These are phyloP conservation scores for Prinia subflava DNA, from an alignment of 2,113 vertebrate species.

Conservation along the genomic window DNA sequence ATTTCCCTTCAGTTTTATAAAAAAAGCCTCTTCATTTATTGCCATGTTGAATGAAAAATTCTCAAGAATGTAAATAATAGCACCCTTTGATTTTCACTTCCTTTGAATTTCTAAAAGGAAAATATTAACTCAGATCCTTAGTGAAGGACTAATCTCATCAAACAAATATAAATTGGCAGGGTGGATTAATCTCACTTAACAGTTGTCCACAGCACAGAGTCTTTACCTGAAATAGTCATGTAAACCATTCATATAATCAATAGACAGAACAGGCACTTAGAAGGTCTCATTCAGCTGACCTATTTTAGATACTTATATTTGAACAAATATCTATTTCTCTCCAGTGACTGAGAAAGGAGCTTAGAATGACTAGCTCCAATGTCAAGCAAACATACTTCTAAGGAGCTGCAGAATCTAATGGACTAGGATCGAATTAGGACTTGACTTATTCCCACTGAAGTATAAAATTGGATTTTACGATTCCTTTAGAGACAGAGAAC, in stretches of 20 bases:
- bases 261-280: not conserved
- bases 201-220: not conserved
- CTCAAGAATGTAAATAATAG: not conserved
- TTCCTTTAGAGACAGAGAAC: not conserved
- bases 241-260: not conserved
- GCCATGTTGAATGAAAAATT: not conserved
- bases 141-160: not conserved
- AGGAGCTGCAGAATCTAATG: not conserved
- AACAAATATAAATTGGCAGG: not conserved
- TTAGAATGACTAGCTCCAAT: not conserved
- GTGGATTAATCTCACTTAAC: not conserved
- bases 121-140: not conserved
- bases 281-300: not conserved
- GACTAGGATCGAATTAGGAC: not conserved
- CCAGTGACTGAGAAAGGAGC: not conserved
- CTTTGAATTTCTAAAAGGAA: not conserved
- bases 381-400: not conserved
- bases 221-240: not conserved
- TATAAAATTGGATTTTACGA: constrained; percentile 15
- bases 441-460: not conserved
- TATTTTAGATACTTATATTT: not conserved
- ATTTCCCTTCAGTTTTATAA: not conserved
- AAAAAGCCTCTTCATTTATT: not conserved
- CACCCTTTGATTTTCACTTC: not conserved
- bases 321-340: not conserved